Evolutionary conservation across 2,888 invertebrate species (phyloP).

Genomic region (Agrilus biguttatus): DNA sequence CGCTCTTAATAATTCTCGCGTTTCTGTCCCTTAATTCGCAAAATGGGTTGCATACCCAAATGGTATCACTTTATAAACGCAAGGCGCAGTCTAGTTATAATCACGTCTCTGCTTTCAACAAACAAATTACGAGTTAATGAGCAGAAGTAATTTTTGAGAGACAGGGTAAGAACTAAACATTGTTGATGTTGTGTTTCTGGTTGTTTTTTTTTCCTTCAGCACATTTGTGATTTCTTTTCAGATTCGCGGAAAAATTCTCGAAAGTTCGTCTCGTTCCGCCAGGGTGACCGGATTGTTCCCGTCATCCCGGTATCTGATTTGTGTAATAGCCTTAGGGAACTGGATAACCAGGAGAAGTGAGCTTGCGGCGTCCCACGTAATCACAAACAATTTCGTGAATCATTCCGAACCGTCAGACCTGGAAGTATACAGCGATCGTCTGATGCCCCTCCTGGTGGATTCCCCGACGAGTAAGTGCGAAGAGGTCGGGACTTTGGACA

Average conservation of each 20-base stretch:
- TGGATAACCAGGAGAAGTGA: constrained; percentile 43
- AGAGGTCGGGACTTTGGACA: constrained; percentile 58
- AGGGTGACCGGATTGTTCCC: constrained; percentile 61
- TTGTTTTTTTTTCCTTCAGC: no score
- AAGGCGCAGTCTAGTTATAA: no score
- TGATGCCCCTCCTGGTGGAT: constrained; percentile 46
- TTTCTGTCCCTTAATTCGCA: no score
- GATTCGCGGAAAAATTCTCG: constrained; percentile 64
- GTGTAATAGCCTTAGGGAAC: constrained; percentile 75
- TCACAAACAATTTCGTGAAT: constrained; percentile 31
- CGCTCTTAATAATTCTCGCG: no score
- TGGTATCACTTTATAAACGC: no score
- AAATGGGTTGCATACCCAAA: no score
- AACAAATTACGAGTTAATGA: no score
- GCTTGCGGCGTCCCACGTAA: constrained; percentile 34
- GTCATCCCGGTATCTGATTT: constrained; percentile 71
- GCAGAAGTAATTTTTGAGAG: no score
- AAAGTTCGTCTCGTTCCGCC: constrained; percentile 56
- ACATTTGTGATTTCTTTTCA: constrained; percentile 28
- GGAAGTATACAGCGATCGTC: constrained; percentile 39
- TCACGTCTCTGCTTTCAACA: no score
- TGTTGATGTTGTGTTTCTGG: no score
- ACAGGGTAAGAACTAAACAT: no score
- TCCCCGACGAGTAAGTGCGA: constrained; percentile 64
- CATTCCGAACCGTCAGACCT: constrained; percentile 31